A percentile compares a stretch with the other conserved stretches of the same genome.
These are phyloP conservation scores for Arenaria interpres DNA, from an alignment of 2,113 vertebrate species.

Conservation along the genomic window DNA sequence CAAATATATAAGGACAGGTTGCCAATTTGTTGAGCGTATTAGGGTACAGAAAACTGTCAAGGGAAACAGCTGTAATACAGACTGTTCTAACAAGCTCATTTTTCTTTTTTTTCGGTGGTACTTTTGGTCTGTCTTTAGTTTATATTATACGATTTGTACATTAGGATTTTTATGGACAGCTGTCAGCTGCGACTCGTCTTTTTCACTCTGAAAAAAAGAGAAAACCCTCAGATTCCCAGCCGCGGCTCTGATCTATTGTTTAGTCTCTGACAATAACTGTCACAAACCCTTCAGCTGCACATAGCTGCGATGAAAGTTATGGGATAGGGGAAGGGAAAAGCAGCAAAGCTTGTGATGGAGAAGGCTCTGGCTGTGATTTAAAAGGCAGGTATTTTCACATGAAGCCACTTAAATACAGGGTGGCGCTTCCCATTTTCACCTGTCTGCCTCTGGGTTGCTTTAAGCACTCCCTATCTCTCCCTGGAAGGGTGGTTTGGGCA, in stretches of 20 bases:
- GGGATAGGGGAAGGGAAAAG: neutral
- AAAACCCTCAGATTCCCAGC: neutral
- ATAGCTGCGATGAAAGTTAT: neutral
- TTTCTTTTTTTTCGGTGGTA: slow-evolving; percentile 77
- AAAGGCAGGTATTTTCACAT: neutral
- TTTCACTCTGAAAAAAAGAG: slow-evolving; percentile 64
- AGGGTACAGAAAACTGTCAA: slow-evolving; percentile 81
- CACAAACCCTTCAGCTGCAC: slow-evolving; percentile 51
- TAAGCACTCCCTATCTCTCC: neutral
- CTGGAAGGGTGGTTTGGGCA: neutral
- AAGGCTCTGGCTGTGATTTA: neutral
- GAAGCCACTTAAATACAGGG: neutral
- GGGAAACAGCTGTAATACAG: slow-evolving; percentile 81
- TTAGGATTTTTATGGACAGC: slow-evolving; percentile 81
- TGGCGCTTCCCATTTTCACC: neutral
- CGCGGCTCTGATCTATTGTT: slow-evolving; percentile 53
- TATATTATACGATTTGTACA: slow-evolving; percentile 76
- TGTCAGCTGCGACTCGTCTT: slow-evolving; percentile 74
- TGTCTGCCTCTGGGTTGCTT: neutral
- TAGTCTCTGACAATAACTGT: slow-evolving; percentile 77
- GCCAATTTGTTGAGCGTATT: slow-evolving; percentile 87
- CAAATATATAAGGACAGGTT: slow-evolving; percentile 91
- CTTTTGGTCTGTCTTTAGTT: slow-evolving; percentile 81
- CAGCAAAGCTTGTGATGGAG: neutral
- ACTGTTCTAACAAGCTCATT: slow-evolving; percentile 93